phyloP scores from a whole-genome alignment of 2,113 vertebrate genomes.

The Nettapus auritus region DNA sequence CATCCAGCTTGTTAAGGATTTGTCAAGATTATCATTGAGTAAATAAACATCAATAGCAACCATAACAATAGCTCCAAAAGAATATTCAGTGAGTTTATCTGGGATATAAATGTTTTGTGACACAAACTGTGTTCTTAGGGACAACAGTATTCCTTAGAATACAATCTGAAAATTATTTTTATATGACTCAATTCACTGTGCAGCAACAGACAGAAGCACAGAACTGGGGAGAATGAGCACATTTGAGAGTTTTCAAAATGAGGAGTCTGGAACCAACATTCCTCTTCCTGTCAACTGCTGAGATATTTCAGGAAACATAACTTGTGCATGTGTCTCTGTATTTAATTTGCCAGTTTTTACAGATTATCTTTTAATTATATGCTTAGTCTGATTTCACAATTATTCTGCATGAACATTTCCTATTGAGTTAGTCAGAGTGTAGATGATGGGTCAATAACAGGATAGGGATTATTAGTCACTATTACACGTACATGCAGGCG shows the following conservation, averaged over 20 bases:
- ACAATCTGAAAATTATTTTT: background rate
- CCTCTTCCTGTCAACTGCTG: background rate
- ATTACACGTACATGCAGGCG: background rate
- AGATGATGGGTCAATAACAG: slow-evolving; percentile 44
- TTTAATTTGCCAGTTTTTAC: slow-evolving; percentile 9
- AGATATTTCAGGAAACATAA: background rate
- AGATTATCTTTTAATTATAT: slow-evolving; percentile 17
- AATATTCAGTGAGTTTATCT: background rate
- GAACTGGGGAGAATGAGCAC: background rate
- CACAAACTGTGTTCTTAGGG: background rate
- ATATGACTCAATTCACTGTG: background rate
- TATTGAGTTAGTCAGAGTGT: slow-evolving; percentile 24
- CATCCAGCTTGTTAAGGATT: slow-evolving; percentile 30
- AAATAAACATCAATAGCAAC: slow-evolving; percentile 8
- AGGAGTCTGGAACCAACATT: background rate
- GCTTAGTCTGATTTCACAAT: slow-evolving; percentile 31
- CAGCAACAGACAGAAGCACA: background rate
- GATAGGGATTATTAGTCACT: slow-evolving; percentile 52
- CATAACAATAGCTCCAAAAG: background rate
- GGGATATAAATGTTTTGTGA: background rate
- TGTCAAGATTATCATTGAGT: slow-evolving; percentile 3
- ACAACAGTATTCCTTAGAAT: background rate
- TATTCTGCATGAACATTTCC: slow-evolving; percentile 23
- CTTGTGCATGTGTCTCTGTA: background rate
- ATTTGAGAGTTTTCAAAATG: background rate